Evolutionary conservation across 2,888 invertebrate genomes (phyloP), one percentile per base, ranked within the genome.

Genomic region (Drosophila maculinotata): DNA sequence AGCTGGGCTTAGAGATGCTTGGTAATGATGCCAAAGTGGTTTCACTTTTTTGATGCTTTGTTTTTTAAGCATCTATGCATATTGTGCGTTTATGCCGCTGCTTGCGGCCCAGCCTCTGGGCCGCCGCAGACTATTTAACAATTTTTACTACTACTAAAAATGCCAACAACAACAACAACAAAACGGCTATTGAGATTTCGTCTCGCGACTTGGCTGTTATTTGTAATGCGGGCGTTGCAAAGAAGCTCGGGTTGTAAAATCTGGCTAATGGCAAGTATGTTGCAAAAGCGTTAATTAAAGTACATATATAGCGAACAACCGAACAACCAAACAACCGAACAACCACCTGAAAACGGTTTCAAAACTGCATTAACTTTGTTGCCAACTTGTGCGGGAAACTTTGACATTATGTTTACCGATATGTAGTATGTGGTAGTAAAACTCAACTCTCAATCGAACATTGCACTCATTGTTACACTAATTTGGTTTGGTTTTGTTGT

Each of bases 181-280:
- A 36, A 45, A 45, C 62, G 51, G 42, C 64, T 79, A 76, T 79
- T 75, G 53, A 57, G 59, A 71, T 79, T 64, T 70, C 47, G 65
- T 56, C n/a, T n/a, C 60, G 58, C 52, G 44, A 54, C 60, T 62
- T 45, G 76, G 33, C 53, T 83, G 84, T 73, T 83, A 82, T 79
- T 81, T 87, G 81, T 85, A 85, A 81, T 81, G 81, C 81, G 81
- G 81, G 81, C 81, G 81, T 87, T 80, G 81, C 87, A 68, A 87
- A 77, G 82, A 87, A 83, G 86, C 88, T 60, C 79, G 44, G 77
- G 82, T 54, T 83, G 82, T 83, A 87, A 83, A 83, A 83, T 82
- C 88, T 83, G 84, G 84, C 82, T 83, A 83, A 87, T 83, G 84
- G 81, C 82, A 83, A 83, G 88, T 80, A 87, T 83, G 82, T 83